Conservation (phyloP, 2,888 invertebrate genomes). For the Athetis lepigone region DNA sequence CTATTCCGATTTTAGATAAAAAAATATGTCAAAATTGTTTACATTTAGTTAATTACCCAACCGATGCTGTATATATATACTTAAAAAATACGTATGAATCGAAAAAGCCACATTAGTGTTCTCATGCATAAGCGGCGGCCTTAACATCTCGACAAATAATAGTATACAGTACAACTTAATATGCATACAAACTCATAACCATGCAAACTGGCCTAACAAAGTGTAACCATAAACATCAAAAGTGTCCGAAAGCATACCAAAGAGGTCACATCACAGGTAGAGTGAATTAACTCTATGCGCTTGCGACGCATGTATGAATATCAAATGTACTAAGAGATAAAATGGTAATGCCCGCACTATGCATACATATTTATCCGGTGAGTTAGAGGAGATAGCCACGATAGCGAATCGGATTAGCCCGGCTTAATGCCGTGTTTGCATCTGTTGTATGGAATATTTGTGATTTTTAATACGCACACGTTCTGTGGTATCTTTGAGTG, state of each 20-base stretch:
- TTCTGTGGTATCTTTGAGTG: background rate
- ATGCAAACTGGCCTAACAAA: constrained; percentile 34
- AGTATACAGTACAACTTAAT: background rate
- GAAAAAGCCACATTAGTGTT: too few species aligned
- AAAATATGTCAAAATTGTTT: too few species aligned
- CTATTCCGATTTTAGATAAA: too few species aligned
- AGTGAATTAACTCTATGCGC: constrained; percentile 84
- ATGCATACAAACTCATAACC: constrained; percentile 15
- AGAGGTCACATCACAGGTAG: constrained; percentile 24
- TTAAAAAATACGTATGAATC: too few species aligned
- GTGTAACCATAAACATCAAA: constrained; percentile 35
- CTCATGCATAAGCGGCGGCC: too few species aligned
- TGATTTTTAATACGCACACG: constrained; percentile 39
- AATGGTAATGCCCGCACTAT: constrained; percentile 85
- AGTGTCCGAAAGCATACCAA: constrained; percentile 33
- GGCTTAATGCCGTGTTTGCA: constrained; percentile 69
- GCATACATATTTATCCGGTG: constrained; percentile 83
- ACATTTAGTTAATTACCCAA: too few species aligned
- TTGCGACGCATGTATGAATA: constrained; percentile 85
- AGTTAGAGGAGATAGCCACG: constrained; percentile 79
- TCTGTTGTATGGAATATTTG: constrained; percentile 36
- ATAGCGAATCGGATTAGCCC: constrained; percentile 73
- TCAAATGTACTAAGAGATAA: constrained; percentile 87
- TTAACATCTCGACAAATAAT: too few species aligned
- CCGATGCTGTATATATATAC: too few species aligned